Conservation (phyloP, 2,113 vertebrate species). For the Corapipo altera region DNA sequence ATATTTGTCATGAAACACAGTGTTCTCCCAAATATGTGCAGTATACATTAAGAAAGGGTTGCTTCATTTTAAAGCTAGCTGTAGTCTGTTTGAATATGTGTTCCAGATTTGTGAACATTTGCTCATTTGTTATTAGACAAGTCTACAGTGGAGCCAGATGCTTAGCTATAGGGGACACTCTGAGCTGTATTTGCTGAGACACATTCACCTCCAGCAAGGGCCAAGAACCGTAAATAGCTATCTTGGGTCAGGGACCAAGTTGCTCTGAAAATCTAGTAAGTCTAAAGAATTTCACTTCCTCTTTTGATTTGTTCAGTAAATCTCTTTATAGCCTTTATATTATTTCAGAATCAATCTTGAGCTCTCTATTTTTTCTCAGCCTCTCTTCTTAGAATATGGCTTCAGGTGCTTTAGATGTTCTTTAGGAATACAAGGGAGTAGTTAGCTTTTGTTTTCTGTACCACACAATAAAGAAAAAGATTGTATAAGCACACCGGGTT, state of each 20-base stretch:
- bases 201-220: slow-evolving; percentile 45
- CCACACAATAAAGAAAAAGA: slow-evolving; percentile 33
- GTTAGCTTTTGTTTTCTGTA: slow-evolving; percentile 14
- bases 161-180: slow-evolving; percentile 40
- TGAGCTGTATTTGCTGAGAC: slow-evolving; percentile 62
- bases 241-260: slow-evolving; percentile 3
- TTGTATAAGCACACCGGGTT: not conserved
- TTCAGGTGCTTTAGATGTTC: not conserved
- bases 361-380: not conserved
- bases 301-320: not conserved
- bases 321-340: not conserved
- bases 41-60: not conserved
- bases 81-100: slow-evolving; percentile 33
- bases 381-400: not conserved
- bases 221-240: slow-evolving; percentile 18
- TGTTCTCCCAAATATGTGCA: not conserved
- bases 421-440: not conserved
- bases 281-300: not conserved
- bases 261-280: slow-evolving; percentile 7
- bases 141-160: slow-evolving; percentile 43
- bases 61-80: not conserved
- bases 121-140: slow-evolving; percentile 35
- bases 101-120: slow-evolving; percentile 57
- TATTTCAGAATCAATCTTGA: slow-evolving; percentile 25
- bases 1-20: not conserved